These are phyloP conservation scores for Erethizon dorsatum DNA, from an alignment of 2,797 vertebrate genomes.

Conservation along the genomic window DNA sequence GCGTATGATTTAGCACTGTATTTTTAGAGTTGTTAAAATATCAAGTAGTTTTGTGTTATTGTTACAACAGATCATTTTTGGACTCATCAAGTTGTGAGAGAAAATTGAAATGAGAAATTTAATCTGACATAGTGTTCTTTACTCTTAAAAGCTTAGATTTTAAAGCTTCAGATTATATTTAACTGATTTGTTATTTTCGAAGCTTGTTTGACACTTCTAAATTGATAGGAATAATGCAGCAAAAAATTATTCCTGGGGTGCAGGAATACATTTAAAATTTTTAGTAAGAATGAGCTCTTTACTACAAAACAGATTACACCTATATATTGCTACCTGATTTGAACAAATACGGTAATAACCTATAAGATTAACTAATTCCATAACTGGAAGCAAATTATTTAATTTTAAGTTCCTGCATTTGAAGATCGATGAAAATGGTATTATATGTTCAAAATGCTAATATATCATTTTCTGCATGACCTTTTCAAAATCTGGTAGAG, in stretches of 20 bases:
- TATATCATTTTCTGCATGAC: slow-evolving; percentile 28
- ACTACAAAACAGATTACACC: slow-evolving; percentile 78
- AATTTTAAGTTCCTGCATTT: slow-evolving; percentile 78
- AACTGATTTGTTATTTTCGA: slow-evolving; percentile 82
- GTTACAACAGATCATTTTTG: slow-evolving; percentile 67
- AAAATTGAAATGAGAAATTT: slow-evolving; percentile 70
- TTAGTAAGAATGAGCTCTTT: slow-evolving; percentile 82
- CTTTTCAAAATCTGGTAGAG: slow-evolving; percentile 53
- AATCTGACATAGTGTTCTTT: slow-evolving; percentile 65
- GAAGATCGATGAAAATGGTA: slow-evolving; percentile 11
- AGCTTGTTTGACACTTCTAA: slow-evolving; percentile 85
- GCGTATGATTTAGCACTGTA: slow-evolving; percentile 60
- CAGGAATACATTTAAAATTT: slow-evolving; percentile 84
- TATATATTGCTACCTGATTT: slow-evolving; percentile 78
- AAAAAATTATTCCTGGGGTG: slow-evolving; percentile 82
- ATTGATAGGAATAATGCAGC: slow-evolving; percentile 81
- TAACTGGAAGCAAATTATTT: slow-evolving; percentile 73
- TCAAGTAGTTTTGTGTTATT: slow-evolving; percentile 78
- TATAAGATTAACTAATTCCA: slow-evolving; percentile 77
- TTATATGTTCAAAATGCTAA: slow-evolving; percentile 64
- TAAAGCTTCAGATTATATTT: slow-evolving; percentile 83
- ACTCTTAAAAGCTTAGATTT: slow-evolving; percentile 81
- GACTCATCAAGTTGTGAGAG: slow-evolving; percentile 74
- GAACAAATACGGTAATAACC: slow-evolving; percentile 69
- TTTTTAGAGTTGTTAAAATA: slow-evolving; percentile 35